phyloP scores from a whole-genome alignment of 2,888 invertebrate species.

The Baccha elongata region DNA sequence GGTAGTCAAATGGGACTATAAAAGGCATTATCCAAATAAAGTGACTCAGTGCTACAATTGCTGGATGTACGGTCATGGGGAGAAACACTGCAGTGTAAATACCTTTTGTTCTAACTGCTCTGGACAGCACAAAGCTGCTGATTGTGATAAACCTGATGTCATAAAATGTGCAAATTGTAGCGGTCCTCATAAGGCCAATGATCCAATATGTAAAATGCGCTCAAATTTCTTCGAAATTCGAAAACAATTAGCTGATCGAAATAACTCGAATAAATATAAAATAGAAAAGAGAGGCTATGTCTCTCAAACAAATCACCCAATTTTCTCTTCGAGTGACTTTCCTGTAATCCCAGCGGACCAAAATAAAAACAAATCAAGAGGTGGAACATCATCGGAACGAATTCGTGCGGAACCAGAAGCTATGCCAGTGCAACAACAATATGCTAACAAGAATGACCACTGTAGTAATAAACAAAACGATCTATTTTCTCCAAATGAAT shows the following conservation, averaged over 20 bases:
- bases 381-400: neutral
- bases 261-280: neutral
- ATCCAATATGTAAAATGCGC: neutral
- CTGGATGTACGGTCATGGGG: neutral
- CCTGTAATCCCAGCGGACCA: neutral
- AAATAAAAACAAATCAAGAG: neutral
- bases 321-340: neutral
- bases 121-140: neutral
- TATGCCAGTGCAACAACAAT: neutral
- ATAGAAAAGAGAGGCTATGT: too few relatives aligned
- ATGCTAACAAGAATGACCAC: neutral
- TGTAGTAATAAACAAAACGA: neutral
- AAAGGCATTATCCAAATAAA: constrained; percentile 4
- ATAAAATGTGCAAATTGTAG: neutral
- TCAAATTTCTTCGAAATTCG: constrained; percentile 7
- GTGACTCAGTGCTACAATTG: too few relatives aligned
- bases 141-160: neutral
- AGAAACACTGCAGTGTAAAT: neutral
- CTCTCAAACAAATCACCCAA: neutral
- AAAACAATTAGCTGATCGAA: constrained; percentile 11
- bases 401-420: neutral
- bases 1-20: constrained; percentile 9
- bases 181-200: neutral
- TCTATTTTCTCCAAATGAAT: constrained; percentile 1
- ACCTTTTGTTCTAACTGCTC: neutral